These are phyloP conservation scores for Tridacna crocea DNA, from an alignment of 2,888 invertebrate genomes.

Conservation along the genomic window DNA sequence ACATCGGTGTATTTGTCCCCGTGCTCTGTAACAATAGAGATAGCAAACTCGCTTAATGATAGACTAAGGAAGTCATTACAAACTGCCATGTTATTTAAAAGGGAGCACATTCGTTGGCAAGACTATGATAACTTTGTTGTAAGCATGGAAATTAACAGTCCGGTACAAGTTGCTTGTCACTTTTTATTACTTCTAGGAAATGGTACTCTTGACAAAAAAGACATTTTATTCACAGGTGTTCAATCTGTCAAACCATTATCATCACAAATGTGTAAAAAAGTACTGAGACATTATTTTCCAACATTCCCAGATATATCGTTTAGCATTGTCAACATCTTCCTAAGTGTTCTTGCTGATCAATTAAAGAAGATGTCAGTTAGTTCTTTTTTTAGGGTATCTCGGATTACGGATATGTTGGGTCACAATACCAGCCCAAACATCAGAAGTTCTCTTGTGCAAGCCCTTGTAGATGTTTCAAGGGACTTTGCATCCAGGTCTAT, in stretches of 20 bases:
- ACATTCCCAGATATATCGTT: conserved; percentile 54
- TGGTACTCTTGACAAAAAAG: conserved; percentile 52
- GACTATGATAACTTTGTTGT: conserved; percentile 54
- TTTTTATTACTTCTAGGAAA: conserved; percentile 56
- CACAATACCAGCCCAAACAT: conserved; percentile 15
- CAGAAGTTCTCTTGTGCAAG: conserved; percentile 42
- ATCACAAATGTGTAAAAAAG: conserved; percentile 35
- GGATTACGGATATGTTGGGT: conserved; percentile 54
- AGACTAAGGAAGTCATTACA: conserved; percentile 61
- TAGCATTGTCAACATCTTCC: conserved; percentile 57
- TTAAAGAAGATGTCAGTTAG: conserved; percentile 71
- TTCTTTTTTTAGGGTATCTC: conserved; percentile 59
- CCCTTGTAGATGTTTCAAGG: conserved; percentile 44
- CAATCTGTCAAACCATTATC: conserved; percentile 42
- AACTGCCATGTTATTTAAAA: conserved; percentile 58
- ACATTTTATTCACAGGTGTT: conserved; percentile 51
- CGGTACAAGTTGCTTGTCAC: conserved; percentile 69
- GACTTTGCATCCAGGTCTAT: conserved; percentile 56
- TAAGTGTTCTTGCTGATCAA: conserved; percentile 71
- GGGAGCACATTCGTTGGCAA: conserved; percentile 56
- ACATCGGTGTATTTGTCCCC: conserved; percentile 50
- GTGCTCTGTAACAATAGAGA: conserved; percentile 58
- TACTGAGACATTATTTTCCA: conserved; percentile 56
- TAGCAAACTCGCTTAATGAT: conserved; percentile 67
- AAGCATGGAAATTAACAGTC: conserved; percentile 62